phyloP scores from a whole-genome alignment of 2,113 vertebrate species.

The Ivindomyrus marchei region DNA sequence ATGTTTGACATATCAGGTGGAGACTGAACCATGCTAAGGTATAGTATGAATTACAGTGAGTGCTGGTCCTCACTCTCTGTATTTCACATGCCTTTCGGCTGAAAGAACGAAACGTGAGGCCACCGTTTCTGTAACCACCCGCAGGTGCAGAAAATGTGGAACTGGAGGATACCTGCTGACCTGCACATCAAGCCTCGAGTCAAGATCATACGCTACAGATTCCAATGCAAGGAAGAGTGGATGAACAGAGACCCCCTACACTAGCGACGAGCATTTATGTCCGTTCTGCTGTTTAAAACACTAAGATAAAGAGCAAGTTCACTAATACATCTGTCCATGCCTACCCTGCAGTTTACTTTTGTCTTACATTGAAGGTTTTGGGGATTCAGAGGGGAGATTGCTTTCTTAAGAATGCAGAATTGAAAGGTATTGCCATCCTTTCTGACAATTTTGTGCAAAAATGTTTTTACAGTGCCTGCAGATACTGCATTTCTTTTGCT shows the following conservation, averaged over 20 bases:
- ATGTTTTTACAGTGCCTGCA: conserved; percentile 9
- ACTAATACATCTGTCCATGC: conserved; percentile 36
- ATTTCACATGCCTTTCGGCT: background rate
- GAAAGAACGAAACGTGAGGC: background rate
- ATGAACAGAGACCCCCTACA: conserved; percentile 42
- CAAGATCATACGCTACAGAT: conserved; percentile 57
- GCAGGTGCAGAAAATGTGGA: conserved; percentile 73
- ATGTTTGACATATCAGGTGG: background rate
- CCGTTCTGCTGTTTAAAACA: conserved; percentile 56
- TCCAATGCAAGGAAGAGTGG: conserved; percentile 60
- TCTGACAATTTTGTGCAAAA: conserved; percentile 2
- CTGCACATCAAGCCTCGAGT: conserved; percentile 62
- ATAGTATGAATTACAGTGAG: background rate
- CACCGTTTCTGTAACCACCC: background rate
- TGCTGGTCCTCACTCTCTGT: too few relatives aligned
- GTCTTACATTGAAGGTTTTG: background rate
- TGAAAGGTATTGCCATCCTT: background rate
- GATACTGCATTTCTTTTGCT: conserved; percentile 30
- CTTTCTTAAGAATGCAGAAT: background rate
- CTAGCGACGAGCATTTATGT: conserved; percentile 39
- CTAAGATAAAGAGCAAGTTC: conserved; percentile 34
- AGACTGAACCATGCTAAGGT: background rate
- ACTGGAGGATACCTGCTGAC: conserved; percentile 76
- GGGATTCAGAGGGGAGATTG: background rate
- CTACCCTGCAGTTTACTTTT: conserved; percentile 17